Evolutionary conservation across 2,797 vertebrate species (phyloP).

Genomic region (Glossophaga mutica): DNA sequence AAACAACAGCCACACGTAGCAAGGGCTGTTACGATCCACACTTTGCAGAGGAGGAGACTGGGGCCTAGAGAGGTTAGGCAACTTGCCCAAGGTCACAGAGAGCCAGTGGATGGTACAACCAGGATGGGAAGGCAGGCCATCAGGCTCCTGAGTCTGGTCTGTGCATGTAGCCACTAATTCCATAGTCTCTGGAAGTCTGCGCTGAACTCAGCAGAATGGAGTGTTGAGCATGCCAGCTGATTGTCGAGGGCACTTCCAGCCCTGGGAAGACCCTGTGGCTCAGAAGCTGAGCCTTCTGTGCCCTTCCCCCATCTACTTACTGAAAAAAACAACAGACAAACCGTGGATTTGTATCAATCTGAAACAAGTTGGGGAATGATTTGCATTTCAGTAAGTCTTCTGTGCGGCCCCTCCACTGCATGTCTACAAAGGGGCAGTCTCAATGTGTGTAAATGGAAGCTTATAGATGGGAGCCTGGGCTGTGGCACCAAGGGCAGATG

Average conservation of each 20-base stretch:
- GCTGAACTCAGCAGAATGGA: background rate
- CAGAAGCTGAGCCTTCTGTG: background rate
- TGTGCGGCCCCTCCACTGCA: background rate
- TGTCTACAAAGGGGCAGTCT: background rate
- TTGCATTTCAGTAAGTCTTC: background rate
- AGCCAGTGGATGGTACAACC: background rate
- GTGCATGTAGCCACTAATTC: background rate
- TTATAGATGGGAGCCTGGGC: background rate
- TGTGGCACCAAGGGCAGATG: background rate
- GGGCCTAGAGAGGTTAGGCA: conserved; percentile 9
- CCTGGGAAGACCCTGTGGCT: background rate
- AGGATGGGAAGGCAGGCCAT: background rate
- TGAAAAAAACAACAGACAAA: background rate
- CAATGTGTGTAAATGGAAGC: background rate
- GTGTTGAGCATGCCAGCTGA: rapidly evolving
- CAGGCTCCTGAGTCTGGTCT: background rate
- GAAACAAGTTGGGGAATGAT: background rate
- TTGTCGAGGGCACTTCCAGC: background rate
- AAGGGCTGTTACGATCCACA: background rate
- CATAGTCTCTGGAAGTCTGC: background rate
- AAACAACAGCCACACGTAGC: background rate
- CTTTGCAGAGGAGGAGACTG: background rate
- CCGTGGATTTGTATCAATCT: background rate
- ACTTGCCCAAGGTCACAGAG: background rate
- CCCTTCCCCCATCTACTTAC: background rate